Evolutionary conservation across 2,888 invertebrate species (phyloP).

Genomic region (Anoplius nigerrimus): DNA sequence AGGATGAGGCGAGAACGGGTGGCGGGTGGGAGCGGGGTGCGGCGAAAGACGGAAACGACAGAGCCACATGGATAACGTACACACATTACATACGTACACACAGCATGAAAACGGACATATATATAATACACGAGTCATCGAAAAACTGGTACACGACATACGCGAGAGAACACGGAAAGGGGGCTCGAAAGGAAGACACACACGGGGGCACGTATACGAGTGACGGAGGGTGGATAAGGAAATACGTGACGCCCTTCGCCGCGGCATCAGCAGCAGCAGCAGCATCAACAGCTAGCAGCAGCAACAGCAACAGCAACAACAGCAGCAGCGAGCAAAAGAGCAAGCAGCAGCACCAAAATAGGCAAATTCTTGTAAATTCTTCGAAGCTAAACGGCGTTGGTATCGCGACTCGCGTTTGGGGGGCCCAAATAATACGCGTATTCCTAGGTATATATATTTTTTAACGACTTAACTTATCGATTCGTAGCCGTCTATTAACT

Average conservation of each 20-base stretch:
- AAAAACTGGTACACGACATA: neutral
- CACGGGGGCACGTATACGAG: neutral
- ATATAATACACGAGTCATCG: too few species aligned
- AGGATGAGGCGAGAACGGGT: neutral
- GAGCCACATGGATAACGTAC: neutral
- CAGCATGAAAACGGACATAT: too few species aligned
- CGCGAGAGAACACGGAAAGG: neutral
- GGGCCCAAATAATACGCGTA: slow-evolving; percentile 56
- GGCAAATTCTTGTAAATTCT: slow-evolving; percentile 52
- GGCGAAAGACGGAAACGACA: slow-evolving; percentile 2
- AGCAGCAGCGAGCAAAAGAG: slow-evolving; percentile 3
- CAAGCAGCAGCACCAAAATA: slow-evolving; percentile 27
- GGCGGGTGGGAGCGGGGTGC: neutral
- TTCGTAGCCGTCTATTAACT: slow-evolving; percentile 46
- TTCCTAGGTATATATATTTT: slow-evolving; percentile 62
- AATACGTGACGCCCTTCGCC: neutral
- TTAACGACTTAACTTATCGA: slow-evolving; percentile 61
- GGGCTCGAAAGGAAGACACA: neutral
- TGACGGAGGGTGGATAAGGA: neutral
- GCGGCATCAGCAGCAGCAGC: slow-evolving; percentile 6
- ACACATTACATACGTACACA: slow-evolving; percentile 4
- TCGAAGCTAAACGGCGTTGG: slow-evolving; percentile 45
- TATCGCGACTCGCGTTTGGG: slow-evolving; percentile 56
- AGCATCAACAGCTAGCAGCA: neutral
- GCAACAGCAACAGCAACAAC: slow-evolving; percentile 21